Conservation (phyloP, 2,888 invertebrate genomes). For the Rotaria macrura region DNA sequence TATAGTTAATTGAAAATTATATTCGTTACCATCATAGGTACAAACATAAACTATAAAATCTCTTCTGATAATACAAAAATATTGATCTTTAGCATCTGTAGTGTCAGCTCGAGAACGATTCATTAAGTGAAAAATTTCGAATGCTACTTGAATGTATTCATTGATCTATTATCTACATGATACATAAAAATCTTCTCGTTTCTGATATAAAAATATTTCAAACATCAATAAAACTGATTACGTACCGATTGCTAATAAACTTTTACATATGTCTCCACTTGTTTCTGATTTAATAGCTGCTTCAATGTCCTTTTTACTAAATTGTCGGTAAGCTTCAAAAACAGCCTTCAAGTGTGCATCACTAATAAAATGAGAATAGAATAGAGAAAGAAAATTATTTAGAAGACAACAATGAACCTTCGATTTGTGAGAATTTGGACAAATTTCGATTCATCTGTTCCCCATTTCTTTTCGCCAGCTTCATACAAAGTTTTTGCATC, state of each 20-base stretch:
- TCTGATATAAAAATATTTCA: no score
- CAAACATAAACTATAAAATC: no score
- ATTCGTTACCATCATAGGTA: no score
- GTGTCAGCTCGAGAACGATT: no score
- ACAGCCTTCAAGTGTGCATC: slow-evolving; percentile 67
- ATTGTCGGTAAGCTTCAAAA: slow-evolving; percentile 67
- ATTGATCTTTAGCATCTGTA: no score
- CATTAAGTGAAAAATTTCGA: no score
- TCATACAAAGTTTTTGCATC: slow-evolving; percentile 43
- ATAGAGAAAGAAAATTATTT: neutral
- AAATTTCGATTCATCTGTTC: slow-evolving; percentile 49
- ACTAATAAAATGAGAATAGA: neutral
- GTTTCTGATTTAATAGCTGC: slow-evolving; percentile 47
- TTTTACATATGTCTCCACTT: slow-evolving; percentile 47
- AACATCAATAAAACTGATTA: no score
- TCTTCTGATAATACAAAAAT: no score
- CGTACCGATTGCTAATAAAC: slow-evolving; percentile 47
- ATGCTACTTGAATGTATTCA: no score
- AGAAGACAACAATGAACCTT: slow-evolving; percentile 35
- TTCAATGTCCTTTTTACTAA: slow-evolving; percentile 58
- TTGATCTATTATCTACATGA: no score
- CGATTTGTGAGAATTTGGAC: slow-evolving; percentile 44
- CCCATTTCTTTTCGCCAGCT: slow-evolving; percentile 49
- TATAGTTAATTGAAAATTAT: no score
- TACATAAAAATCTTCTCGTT: no score